Percentiles rank a stretch among this genome's conserved stretches.
phyloP scores from a whole-genome alignment of 2,797 vertebrate species.

The Sylvia borin region DNA sequence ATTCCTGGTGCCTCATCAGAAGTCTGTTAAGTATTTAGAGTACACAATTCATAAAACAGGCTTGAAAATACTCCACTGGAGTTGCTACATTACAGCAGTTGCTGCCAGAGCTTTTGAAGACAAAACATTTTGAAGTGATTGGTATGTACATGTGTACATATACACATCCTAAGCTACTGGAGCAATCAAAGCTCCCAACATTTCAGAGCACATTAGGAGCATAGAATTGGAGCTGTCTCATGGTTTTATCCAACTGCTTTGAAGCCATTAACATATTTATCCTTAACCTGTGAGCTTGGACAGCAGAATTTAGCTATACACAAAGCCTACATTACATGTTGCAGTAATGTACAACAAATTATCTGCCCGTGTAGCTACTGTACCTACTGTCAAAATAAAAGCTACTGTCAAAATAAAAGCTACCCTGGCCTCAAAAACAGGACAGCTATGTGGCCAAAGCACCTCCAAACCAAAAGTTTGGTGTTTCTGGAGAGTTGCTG shows the following conservation, averaged over 20 bases:
- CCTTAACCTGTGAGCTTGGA: neutral
- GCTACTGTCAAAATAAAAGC: neutral
- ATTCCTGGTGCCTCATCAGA: neutral
- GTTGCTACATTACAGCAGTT: neutral
- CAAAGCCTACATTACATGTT: rapidly evolving
- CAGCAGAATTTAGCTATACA: neutral
- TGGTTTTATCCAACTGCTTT: neutral
- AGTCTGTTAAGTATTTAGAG: neutral
- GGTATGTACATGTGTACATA: rapidly evolving
- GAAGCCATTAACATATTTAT: neutral
- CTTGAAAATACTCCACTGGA: neutral
- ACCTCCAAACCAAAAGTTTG: neutral
- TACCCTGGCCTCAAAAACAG: neutral
- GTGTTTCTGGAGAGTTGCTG: neutral
- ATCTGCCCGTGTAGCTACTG: neutral
- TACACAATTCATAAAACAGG: neutral
- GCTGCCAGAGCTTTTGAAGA: neutral
- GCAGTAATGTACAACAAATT: neutral
- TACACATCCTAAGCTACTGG: neutral
- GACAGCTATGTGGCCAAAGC: rapidly evolving
- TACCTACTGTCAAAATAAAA: neutral
- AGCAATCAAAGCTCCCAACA: neutral
- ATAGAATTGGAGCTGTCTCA: neutral
- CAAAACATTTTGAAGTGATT: neutral
- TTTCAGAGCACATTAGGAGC: neutral